phyloP scores from a whole-genome alignment of 2,113 vertebrate genomes.

The Platichthys flesus region DNA sequence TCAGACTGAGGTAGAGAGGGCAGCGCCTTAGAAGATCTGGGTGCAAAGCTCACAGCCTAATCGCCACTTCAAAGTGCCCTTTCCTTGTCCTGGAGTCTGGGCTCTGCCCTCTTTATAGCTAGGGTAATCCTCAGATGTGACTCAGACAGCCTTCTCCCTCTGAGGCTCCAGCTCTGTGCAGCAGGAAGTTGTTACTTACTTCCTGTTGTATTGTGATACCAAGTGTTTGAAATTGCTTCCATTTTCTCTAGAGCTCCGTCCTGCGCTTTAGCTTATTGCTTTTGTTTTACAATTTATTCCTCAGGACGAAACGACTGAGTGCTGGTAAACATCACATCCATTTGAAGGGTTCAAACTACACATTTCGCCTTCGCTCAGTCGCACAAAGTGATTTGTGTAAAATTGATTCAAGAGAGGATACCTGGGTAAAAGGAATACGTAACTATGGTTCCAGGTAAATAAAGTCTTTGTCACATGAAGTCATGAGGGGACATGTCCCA shows the following conservation, averaged over 20 bases:
- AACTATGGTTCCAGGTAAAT: slow-evolving; percentile 45
- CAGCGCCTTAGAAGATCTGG: slow-evolving; percentile 52
- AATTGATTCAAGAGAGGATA: slow-evolving; percentile 22
- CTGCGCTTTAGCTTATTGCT: slow-evolving; percentile 14
- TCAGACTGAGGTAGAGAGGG: slow-evolving; percentile 58
- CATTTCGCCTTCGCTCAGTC: slow-evolving; percentile 37
- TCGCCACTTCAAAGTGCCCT: slow-evolving; percentile 57
- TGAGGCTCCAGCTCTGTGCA: slow-evolving; percentile 19
- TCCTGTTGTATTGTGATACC: slow-evolving; percentile 25
- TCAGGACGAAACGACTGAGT: slow-evolving; percentile 22
- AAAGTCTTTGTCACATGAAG: slow-evolving; percentile 42
- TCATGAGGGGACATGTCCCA: slow-evolving; percentile 34
- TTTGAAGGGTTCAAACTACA: slow-evolving; percentile 23
- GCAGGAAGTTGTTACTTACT: slow-evolving; percentile 32
- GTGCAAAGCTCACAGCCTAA: slow-evolving; percentile 65
- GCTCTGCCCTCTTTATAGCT: slow-evolving; percentile 43
- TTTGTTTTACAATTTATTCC: slow-evolving; percentile 20
- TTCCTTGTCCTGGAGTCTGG: slow-evolving; percentile 35
- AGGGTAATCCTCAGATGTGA: slow-evolving; percentile 57
- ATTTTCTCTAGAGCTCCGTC: slow-evolving; percentile 26
- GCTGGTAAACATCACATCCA: slow-evolving; percentile 11
- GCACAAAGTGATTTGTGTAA: slow-evolving; percentile 43
- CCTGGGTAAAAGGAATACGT: slow-evolving; percentile 38
- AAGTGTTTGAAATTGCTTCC: slow-evolving; percentile 41
- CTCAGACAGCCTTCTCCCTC: slow-evolving; percentile 40